These are phyloP conservation scores for Rousettus madagascariensis DNA, from an alignment of 2,797 vertebrate genomes.

Conservation along the genomic window DNA sequence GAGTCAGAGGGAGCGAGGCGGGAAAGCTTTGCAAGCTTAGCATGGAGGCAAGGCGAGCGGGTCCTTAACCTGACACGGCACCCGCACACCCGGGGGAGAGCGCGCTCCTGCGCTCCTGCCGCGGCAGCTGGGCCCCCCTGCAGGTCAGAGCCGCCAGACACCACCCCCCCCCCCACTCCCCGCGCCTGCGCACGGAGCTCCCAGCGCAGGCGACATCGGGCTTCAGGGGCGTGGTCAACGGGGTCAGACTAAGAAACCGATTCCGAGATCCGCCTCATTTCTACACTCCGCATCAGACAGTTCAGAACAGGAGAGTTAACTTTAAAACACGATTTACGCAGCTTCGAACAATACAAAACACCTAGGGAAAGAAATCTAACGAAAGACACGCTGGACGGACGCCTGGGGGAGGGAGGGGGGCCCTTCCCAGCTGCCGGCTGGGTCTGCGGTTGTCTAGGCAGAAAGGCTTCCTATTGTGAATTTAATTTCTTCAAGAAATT, in stretches of 20 bases:
- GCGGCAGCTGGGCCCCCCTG: too few relatives aligned
- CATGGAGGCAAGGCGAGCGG: too few relatives aligned
- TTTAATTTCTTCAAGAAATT: background rate
- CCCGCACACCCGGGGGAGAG: too few relatives aligned
- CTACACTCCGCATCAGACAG: background rate
- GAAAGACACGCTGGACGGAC: background rate
- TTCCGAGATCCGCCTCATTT: background rate
- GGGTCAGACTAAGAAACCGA: background rate
- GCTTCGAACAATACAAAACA: background rate
- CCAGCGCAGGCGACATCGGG: too few relatives aligned
- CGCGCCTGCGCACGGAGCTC: too few relatives aligned
- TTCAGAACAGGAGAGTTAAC: background rate
- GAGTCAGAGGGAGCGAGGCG: too few relatives aligned
- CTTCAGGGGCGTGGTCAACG: background rate
- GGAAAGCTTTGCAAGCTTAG: too few relatives aligned
- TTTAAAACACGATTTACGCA: background rate
- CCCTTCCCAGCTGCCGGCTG: background rate
- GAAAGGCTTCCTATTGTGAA: background rate
- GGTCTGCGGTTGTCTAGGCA: background rate
- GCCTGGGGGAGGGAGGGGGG: too few relatives aligned
- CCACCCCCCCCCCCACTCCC: too few relatives aligned
- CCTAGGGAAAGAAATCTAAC: background rate
- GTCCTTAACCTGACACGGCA: too few relatives aligned
- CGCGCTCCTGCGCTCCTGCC: too few relatives aligned
- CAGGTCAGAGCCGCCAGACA: too few relatives aligned